Percentiles rank a stretch among this genome's conserved stretches.
These are phyloP conservation scores for Corydoras sp. DNA, from an alignment of 2,113 vertebrate species.

Conservation along the genomic window DNA sequence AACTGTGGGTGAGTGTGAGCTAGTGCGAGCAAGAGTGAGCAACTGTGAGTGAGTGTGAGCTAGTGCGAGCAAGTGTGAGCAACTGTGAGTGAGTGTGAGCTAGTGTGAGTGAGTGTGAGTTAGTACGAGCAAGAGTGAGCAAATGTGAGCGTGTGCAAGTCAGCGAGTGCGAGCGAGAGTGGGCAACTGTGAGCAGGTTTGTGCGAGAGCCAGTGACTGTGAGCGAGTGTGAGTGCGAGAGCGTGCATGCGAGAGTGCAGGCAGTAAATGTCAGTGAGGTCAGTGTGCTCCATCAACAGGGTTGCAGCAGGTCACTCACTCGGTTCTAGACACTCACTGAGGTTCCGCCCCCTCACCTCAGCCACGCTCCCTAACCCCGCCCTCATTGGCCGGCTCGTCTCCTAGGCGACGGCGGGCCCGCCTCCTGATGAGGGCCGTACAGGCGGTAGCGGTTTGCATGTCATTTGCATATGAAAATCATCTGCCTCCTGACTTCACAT, in stretches of 20 bases:
- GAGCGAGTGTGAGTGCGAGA: too few species aligned
- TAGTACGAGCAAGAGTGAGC: too few species aligned
- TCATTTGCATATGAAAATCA: conserved; percentile 41
- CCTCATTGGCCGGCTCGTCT: conserved; percentile 20
- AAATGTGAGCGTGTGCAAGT: too few species aligned
- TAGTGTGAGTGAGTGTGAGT: too few species aligned
- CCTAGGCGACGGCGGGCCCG: conserved; percentile 23
- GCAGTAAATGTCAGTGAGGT: conserved; percentile 37
- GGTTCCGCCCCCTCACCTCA: conserved; percentile 31
- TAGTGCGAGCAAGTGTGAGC: too few species aligned
- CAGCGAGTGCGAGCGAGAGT: too few species aligned
- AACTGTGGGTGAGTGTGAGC: too few species aligned
- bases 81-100: too few species aligned
- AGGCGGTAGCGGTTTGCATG: conserved; percentile 41
- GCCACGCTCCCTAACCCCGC: conserved; percentile 4
- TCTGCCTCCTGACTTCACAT: conserved; percentile 24
- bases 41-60: too few species aligned
- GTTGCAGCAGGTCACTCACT: conserved; percentile 29
- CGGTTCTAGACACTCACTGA: conserved; percentile 29
- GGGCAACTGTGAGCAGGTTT: too few species aligned
- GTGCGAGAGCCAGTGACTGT: too few species aligned
- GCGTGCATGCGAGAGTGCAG: conserved; percentile 6
- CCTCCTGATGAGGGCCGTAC: conserved; percentile 20
- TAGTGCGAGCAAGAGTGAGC: too few species aligned
- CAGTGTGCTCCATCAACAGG: conserved; percentile 40